phyloP scores from a whole-genome alignment of 2,797 vertebrate genomes.

The Pipistrellus nathusii region DNA sequence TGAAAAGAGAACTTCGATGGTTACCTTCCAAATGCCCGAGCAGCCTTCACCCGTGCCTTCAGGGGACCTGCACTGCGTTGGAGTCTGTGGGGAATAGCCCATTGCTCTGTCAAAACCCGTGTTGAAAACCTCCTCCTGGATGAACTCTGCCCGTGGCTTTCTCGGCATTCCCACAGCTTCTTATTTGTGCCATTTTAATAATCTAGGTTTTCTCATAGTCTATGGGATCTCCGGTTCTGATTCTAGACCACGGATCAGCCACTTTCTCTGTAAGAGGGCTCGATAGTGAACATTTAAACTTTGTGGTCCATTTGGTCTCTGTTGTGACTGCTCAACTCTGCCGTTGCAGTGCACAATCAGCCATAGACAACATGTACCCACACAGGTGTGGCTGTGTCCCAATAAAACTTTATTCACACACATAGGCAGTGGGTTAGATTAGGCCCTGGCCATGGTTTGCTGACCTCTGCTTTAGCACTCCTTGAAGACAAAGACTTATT shows the following conservation, averaged over 20 bases:
- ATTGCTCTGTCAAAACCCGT: too few species aligned
- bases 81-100: neutral
- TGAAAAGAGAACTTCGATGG: neutral
- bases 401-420: conserved; percentile 37
- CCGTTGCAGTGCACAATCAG: neutral
- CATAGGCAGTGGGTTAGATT: neutral
- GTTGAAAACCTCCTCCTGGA: neutral
- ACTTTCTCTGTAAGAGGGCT: neutral
- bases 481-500: neutral
- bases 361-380: neutral
- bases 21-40: neutral
- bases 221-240: neutral
- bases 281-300: neutral
- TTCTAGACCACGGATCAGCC: neutral
- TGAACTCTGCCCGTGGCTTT: neutral
- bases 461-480: neutral
- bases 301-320: neutral
- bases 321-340: neutral
- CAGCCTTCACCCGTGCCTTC: neutral
- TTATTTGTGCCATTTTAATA: neutral
- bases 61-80: neutral
- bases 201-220: neutral
- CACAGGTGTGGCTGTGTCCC: neutral
- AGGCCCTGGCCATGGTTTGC: neutral
- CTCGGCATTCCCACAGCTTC: neutral